phyloP scores from a whole-genome alignment of 1,140 invertebrate species.

The Trypoxylus dichotomus region DNA sequence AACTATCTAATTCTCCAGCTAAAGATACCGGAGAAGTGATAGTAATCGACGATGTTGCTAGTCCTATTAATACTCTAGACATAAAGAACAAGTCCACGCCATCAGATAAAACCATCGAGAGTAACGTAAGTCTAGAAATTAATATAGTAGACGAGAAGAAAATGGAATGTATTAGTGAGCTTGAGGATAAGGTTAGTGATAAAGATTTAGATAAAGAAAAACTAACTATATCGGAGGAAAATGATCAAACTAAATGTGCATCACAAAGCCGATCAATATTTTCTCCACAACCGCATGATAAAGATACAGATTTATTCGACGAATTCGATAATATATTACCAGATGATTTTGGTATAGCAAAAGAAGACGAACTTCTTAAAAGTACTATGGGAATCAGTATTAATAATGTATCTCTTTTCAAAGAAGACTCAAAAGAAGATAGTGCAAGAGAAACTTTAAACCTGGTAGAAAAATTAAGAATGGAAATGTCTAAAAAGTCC shows the following conservation, averaged over 20 bases:
- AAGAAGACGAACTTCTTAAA: constrained; percentile 63
- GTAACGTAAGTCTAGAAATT: not conserved
- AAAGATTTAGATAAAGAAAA: constrained; percentile 34
- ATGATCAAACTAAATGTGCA: constrained; percentile 12
- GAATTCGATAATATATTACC: constrained; percentile 68
- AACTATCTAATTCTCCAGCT: not conserved
- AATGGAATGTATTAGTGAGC: not conserved
- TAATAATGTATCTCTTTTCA: constrained; percentile 64
- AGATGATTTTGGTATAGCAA: constrained; percentile 64
- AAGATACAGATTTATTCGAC: constrained; percentile 64
- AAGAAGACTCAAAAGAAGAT: constrained; percentile 78
- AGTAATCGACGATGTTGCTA: not conserved
- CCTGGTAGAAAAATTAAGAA: constrained; percentile 75
- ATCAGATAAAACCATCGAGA: not conserved
- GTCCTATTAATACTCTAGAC: not conserved
- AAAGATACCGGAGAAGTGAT: not conserved
- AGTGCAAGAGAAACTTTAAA: constrained; percentile 75
- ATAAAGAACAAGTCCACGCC: not conserved
- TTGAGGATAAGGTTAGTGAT: not conserved
- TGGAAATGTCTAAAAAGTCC: constrained; percentile 68
- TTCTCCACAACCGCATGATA: constrained; percentile 66
- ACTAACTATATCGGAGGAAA: constrained; percentile 32
- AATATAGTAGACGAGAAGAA: constrained; percentile 3
- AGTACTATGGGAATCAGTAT: constrained; percentile 67
- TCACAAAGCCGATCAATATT: constrained; percentile 63